Conservation (phyloP, 2,797 vertebrate genomes). For the Urocyon cinereoargenteus region DNA sequence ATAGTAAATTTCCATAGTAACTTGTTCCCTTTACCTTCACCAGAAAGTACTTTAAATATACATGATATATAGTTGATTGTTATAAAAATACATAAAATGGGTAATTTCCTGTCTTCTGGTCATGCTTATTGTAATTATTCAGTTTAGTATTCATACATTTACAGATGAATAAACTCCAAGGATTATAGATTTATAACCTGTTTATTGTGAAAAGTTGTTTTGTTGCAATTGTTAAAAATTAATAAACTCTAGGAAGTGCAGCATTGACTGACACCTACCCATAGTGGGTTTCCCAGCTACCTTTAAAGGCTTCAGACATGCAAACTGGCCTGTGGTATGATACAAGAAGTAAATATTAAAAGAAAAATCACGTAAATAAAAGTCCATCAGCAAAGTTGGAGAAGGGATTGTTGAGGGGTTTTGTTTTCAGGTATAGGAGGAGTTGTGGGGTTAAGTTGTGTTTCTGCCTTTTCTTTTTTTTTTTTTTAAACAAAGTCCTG, state of each 20-base stretch:
- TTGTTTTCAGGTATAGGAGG: background rate
- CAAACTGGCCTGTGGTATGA: conserved; percentile 20
- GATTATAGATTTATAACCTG: conserved; percentile 72
- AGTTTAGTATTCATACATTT: conserved; percentile 77
- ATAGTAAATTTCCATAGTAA: conserved; percentile 49
- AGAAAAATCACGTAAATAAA: conserved; percentile 30
- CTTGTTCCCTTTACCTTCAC: conserved; percentile 56
- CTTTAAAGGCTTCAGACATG: conserved; percentile 25
- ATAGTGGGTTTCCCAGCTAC: background rate
- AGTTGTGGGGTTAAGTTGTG: background rate
- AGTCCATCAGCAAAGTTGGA: background rate
- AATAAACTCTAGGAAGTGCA: conserved; percentile 24
- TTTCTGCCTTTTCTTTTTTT: background rate
- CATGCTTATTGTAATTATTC: conserved; percentile 59
- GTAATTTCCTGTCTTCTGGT: conserved; percentile 69
- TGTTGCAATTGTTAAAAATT: conserved; percentile 54
- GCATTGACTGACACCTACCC: background rate
- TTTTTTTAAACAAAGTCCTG: background rate
- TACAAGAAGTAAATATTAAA: conserved; percentile 37
- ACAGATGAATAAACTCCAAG: conserved; percentile 72
- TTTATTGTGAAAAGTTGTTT: conserved; percentile 66
- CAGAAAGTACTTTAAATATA: conserved; percentile 53
- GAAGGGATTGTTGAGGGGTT: background rate
- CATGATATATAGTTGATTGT: conserved; percentile 61
- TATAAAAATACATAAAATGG: conserved; percentile 75